Conservation (phyloP, 2,113 vertebrate species). For the Strix uralensis region DNA sequence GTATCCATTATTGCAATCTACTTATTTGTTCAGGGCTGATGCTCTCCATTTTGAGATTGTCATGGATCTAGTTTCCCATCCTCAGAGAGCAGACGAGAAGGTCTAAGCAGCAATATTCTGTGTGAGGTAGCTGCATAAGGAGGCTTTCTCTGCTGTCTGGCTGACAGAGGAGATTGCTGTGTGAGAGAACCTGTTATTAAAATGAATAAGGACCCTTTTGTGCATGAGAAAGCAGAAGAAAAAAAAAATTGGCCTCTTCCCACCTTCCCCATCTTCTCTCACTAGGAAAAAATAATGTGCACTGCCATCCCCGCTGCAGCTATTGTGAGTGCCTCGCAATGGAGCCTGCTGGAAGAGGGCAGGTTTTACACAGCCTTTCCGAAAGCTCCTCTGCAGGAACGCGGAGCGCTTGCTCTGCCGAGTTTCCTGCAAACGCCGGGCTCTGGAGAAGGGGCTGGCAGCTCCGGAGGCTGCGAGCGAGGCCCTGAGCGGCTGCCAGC, state of each 20-base stretch:
- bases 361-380: not conserved
- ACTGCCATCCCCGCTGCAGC: not conserved
- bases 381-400: not conserved
- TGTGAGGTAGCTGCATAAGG: not conserved
- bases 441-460: not conserved
- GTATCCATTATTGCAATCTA: not conserved
- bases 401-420: accelerated
- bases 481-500: not conserved
- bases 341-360: not conserved
- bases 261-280: not conserved
- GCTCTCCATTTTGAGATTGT: not conserved
- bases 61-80: not conserved
- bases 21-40: not conserved
- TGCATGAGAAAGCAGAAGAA: not conserved
- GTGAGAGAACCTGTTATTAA: not conserved
- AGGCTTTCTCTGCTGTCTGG: not conserved
- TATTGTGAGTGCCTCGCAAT: not conserved
- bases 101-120: not conserved
- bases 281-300: not conserved
- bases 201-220: not conserved
- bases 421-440: not conserved
- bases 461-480: not conserved
- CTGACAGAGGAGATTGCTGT: not conserved
- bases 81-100: not conserved
- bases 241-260: not conserved